A percentile compares a stretch with the other conserved stretches of the same genome.
Conservation (phyloP, 1,140 invertebrate species). For the Drosophila cardini region DNA sequence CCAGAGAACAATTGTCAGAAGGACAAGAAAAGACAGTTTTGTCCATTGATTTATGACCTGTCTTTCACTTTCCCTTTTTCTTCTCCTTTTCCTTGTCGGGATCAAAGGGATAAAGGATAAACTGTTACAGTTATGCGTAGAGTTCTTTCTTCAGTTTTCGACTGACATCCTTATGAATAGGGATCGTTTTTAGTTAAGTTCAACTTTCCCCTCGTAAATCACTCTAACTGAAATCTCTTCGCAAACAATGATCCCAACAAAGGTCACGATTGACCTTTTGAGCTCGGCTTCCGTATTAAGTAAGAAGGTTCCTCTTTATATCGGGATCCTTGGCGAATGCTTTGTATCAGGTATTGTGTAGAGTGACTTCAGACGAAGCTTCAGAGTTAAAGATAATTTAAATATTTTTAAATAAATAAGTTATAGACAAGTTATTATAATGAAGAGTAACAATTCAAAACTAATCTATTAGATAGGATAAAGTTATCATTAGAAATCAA, state of each 20-base stretch:
- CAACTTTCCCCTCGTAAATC: constrained; percentile 71
- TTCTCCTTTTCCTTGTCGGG: too few species aligned
- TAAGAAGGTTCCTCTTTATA: constrained; percentile 1
- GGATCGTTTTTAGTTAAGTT: constrained; percentile 3
- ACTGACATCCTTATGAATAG: constrained; percentile 25
- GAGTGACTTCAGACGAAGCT: too few species aligned
- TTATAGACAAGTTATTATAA: too few species aligned
- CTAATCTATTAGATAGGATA: too few species aligned
- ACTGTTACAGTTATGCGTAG: constrained; percentile 30
- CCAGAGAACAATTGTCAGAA: constrained; percentile 27
- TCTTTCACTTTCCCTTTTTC: constrained; percentile 65
- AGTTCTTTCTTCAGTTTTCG: constrained; percentile 13
- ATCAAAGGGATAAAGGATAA: constrained; percentile 44
- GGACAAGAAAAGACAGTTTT: constrained; percentile 13
- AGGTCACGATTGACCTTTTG: constrained; percentile 12
- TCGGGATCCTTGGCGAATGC: constrained; percentile 16
- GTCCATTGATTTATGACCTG: constrained; percentile 56
- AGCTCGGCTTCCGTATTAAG: constrained; percentile 29
- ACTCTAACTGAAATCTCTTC: constrained; percentile 50
- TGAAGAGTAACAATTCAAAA: too few species aligned
- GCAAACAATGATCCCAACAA: constrained; percentile 41
- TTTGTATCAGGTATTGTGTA: background rate
- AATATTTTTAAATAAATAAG: too few species aligned
- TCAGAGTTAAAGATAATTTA: too few species aligned
- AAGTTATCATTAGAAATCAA: too few species aligned